Percentiles rank a stretch among this genome's conserved stretches.
Evolutionary conservation across 2,113 vertebrate genomes (phyloP).

Genomic region (Etheostoma spectabile): DNA sequence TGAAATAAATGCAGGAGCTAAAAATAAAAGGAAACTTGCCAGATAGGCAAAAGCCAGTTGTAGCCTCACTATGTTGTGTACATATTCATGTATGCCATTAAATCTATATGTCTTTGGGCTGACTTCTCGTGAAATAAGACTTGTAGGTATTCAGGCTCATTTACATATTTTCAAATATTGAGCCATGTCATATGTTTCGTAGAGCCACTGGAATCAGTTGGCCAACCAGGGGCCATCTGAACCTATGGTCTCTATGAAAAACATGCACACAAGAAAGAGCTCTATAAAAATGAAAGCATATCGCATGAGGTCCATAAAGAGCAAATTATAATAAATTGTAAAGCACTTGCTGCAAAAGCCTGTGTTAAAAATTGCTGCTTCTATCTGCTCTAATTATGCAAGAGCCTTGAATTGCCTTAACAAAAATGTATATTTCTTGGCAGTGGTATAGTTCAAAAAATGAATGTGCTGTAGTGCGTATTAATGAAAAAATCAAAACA

Average conservation of each 20-base stretch:
- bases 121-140: background rate
- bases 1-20: conserved; percentile 1
- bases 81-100: background rate
- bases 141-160: conserved; percentile 22
- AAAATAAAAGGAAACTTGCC: conserved; percentile 14
- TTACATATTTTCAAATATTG: background rate
- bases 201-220: conserved; percentile 8
- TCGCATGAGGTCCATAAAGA: background rate
- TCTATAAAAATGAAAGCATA: background rate
- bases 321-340: background rate
- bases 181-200: background rate
- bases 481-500: background rate
- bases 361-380: background rate
- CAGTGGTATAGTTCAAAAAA: background rate
- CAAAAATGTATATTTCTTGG: conserved; percentile 12
- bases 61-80: background rate
- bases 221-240: background rate
- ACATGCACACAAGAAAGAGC: background rate
- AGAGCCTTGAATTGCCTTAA: background rate
- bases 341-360: background rate
- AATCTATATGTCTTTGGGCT: background rate
- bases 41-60: background rate
- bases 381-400: background rate
- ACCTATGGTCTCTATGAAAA: background rate
- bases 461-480: background rate